Evolutionary conservation across 2,888 invertebrate species (phyloP).

Genomic region (Aelia acuminata): DNA sequence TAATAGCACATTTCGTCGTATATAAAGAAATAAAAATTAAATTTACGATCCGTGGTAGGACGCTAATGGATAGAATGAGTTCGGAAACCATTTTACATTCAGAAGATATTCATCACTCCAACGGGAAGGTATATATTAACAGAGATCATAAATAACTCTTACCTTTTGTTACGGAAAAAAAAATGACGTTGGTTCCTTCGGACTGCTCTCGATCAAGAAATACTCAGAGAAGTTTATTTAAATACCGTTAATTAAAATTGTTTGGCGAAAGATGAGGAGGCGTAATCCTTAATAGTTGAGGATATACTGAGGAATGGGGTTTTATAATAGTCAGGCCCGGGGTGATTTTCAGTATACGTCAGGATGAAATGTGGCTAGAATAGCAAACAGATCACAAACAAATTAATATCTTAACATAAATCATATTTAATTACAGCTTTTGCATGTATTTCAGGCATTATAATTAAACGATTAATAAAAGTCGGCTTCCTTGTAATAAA

Average conservation of each 20-base stretch:
- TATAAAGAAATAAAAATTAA: conserved; percentile 26
- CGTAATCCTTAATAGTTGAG: neutral
- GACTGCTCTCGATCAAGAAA: conserved; percentile 8
- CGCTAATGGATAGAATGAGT: conserved; percentile 38
- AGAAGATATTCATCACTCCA: conserved; percentile 29
- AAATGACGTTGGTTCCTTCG: neutral
- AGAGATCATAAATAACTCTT: neutral
- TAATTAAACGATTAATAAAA: conserved; percentile 8
- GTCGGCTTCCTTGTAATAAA: neutral
- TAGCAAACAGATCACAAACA: neutral
- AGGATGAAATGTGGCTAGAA: neutral
- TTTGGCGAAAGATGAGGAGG: neutral
- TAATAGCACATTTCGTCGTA: conserved; percentile 26
- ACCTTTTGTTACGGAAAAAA: neutral
- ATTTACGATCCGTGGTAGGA: conserved; percentile 10
- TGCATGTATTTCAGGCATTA: neutral
- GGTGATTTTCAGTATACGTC: neutral
- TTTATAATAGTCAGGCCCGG: neutral
- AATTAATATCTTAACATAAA: conserved; percentile 2
- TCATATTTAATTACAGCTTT: conserved; percentile 1
- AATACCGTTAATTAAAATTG: neutral
- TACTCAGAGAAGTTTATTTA: conserved; percentile 18
- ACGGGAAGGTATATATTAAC: conserved; percentile 22
- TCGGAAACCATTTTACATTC: conserved; percentile 19
- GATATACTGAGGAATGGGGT: neutral